Conservation (phyloP, 2,797 vertebrate genomes). For the Bucorvus abyssinicus region DNA sequence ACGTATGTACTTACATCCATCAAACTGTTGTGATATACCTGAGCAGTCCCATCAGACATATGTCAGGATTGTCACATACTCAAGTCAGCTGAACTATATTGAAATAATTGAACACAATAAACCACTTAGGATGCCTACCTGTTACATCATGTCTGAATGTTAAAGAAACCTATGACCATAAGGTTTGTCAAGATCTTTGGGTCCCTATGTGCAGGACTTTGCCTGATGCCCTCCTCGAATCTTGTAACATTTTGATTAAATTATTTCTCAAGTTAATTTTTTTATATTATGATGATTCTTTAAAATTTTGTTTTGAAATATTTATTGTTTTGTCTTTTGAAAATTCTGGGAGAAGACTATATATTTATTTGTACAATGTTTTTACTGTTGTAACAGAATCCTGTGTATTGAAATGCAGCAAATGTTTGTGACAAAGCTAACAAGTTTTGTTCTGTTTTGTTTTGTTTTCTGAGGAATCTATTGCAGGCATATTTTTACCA, state of each 20-base stretch:
- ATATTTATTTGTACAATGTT: neutral
- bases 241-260: neutral
- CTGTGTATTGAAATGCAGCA: neutral
- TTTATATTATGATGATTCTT: neutral
- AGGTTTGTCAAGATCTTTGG: neutral
- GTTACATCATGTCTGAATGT: accelerated
- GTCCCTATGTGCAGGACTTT: neutral
- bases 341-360: neutral
- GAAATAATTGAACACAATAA: neutral
- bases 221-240: neutral
- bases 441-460: neutral
- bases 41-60: neutral
- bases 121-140: neutral
- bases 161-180: neutral
- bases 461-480: neutral
- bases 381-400: neutral
- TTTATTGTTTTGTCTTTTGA: neutral
- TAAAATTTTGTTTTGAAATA: neutral
- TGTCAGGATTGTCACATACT: neutral
- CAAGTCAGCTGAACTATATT: neutral
- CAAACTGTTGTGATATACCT: neutral
- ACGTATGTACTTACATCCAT: neutral
- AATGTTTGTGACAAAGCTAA: neutral
- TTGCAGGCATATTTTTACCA: neutral
- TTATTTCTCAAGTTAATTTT: neutral